Conservation (phyloP, 2,888 invertebrate genomes). For the Xiphydria camelus region DNA sequence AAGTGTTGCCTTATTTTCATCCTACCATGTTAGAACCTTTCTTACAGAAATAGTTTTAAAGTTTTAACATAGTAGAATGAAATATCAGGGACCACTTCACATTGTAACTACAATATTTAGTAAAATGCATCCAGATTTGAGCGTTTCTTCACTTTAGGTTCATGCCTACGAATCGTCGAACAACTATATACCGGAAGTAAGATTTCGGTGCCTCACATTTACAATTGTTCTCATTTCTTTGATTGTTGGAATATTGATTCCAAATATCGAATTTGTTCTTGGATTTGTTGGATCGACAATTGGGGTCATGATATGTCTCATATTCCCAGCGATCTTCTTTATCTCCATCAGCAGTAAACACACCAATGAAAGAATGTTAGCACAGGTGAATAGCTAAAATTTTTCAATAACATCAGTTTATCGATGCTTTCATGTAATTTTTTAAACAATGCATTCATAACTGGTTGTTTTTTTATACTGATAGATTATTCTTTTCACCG, state of each 20-base stretch:
- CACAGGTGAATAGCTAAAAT: slow-evolving; percentile 71
- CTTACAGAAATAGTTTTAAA: too few species aligned
- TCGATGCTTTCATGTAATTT: slow-evolving; percentile 4
- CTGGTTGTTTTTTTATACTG: slow-evolving; percentile 2
- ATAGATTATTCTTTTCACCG: slow-evolving; percentile 76
- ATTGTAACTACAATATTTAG: neutral
- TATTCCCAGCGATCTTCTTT: slow-evolving; percentile 91
- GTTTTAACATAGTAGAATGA: neutral
- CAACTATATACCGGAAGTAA: slow-evolving; percentile 79
- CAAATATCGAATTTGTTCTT: slow-evolving; percentile 92
- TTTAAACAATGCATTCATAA: slow-evolving; percentile 2
- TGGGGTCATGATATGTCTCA: slow-evolving; percentile 89
- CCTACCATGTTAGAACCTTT: too few species aligned
- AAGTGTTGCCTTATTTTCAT: too few species aligned
- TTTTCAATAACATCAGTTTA: slow-evolving; percentile 1
- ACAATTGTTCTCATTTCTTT: slow-evolving; percentile 77
- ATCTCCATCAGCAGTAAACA: slow-evolving; percentile 81
- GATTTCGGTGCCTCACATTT: slow-evolving; percentile 83
- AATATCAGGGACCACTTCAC: slow-evolving; percentile 3
- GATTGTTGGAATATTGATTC: slow-evolving; percentile 81
- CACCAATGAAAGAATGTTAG: slow-evolving; percentile 79
- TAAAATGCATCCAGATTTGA: neutral
- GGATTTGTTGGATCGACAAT: slow-evolving; percentile 95
- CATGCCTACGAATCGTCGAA: slow-evolving; percentile 69
- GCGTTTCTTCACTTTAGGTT: slow-evolving; percentile 58